phyloP scores from a whole-genome alignment of 2,888 invertebrate species.

The Nowickia ferox region DNA sequence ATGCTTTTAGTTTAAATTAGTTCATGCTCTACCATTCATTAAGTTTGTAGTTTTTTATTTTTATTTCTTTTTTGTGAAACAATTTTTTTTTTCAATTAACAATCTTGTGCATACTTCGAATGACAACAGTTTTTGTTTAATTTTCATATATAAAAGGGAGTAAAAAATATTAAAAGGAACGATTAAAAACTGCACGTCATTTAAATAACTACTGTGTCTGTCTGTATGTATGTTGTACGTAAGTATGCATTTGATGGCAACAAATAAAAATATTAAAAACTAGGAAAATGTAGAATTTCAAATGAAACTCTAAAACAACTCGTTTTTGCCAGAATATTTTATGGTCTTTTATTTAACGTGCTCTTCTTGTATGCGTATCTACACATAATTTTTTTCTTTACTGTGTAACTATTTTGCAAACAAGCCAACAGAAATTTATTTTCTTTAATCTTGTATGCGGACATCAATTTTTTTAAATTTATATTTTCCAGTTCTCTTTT shows the following conservation, averaged over 20 bases:
- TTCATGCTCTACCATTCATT: conserved; percentile 47
- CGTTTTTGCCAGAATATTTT: conserved; percentile 18
- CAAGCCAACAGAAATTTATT: background rate
- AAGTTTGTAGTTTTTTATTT: conserved; percentile 30
- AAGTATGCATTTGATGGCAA: background rate
- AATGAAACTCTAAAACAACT: conserved; percentile 41
- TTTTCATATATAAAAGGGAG: background rate
- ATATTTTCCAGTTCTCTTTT: no score
- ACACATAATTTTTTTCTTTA: background rate
- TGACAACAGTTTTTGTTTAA: conserved; percentile 57
- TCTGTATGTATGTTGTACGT: background rate
- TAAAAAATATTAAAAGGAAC: background rate
- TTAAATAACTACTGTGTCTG: conserved; percentile 26
- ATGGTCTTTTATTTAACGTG: background rate
- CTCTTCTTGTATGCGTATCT: background rate
- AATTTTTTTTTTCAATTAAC: conserved; percentile 65
- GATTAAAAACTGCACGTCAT: conserved; percentile 32
- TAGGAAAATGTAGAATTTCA: conserved; percentile 19
- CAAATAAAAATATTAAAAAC: background rate
- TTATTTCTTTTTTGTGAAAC: conserved; percentile 7
- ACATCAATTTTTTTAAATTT: no score
- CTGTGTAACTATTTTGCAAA: background rate
- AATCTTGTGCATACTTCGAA: conserved; percentile 57
- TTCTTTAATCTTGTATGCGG: background rate
- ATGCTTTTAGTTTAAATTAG: conserved; percentile 53